These are phyloP conservation scores for Phyllopteryx taeniolatus DNA, from an alignment of 2,113 vertebrate species.

Conservation along the genomic window DNA sequence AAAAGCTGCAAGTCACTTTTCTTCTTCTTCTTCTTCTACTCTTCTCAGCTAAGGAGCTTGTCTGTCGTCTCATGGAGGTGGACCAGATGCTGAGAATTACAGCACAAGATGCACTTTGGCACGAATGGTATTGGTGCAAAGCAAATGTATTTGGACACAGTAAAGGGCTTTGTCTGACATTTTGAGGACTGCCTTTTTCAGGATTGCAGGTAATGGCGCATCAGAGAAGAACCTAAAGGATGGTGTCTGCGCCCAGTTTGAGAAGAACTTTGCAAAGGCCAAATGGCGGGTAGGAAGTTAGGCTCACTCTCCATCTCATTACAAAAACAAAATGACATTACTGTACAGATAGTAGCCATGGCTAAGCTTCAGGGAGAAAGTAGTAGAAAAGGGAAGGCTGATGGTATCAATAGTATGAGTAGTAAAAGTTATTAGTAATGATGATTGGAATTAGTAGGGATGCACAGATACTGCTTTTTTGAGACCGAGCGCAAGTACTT, in stretches of 20 bases:
- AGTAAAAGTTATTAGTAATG: not conserved
- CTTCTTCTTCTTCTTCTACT: too few species aligned
- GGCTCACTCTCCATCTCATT: not conserved
- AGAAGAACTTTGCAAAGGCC: slow-evolving; percentile 86
- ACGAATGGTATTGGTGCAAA: slow-evolving; percentile 70
- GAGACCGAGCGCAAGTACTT: not conserved
- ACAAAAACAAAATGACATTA: not conserved
- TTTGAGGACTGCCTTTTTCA: slow-evolving; percentile 41
- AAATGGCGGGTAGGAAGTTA: slow-evolving; percentile 80
- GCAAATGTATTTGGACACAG: slow-evolving; percentile 2
- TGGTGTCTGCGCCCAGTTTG: slow-evolving; percentile 83
- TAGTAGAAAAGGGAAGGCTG: not conserved
- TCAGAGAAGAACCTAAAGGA: slow-evolving; percentile 83
- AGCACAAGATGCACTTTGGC: slow-evolving; percentile 78
- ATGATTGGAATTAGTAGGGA: not conserved
- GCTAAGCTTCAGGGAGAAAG: not conserved
- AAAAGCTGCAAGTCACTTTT: not conserved
- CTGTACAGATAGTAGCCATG: slow-evolving; percentile 3
- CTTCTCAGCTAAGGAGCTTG: slow-evolving; percentile 78
- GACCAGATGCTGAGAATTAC: slow-evolving; percentile 83
- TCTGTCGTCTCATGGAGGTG: slow-evolving; percentile 81
- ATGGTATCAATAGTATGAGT: not conserved
- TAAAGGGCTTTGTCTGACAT: slow-evolving; percentile 3
- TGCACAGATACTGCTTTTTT: not conserved
- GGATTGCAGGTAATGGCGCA: slow-evolving; percentile 82